A percentile compares a stretch with the other conserved stretches of the same genome.
These are phyloP conservation scores for Myzus persicae DNA, from an alignment of 1,140 invertebrate genomes.

Conservation along the genomic window DNA sequence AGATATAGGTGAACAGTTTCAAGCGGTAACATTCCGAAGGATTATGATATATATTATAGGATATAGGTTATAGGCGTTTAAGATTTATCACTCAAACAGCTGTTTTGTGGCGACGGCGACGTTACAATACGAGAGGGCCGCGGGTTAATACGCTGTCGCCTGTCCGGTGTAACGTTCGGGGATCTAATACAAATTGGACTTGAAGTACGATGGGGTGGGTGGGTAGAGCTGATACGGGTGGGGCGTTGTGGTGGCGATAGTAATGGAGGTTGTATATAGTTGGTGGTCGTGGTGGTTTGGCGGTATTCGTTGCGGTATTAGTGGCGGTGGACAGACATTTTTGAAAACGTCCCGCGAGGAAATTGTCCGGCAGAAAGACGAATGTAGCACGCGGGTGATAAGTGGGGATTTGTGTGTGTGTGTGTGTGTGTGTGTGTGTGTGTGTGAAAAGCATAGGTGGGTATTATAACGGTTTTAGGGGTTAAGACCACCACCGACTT, in stretches of 20 bases:
- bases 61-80: too few species aligned
- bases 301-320: neutral
- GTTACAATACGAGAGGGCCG: too few species aligned
- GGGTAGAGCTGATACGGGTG: too few species aligned
- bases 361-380: neutral
- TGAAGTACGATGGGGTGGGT: neutral
- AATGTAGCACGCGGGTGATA: neutral
- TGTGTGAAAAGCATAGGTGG: too few species aligned
- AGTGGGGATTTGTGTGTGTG: neutral
- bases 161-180: neutral
- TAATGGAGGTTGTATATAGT: neutral
- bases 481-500: neutral
- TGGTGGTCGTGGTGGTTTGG: neutral
- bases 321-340: neutral
- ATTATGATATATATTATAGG: neutral
- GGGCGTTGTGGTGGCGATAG: neutral
- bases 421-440: too few species aligned
- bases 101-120: too few species aligned
- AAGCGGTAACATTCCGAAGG: neutral
- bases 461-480: constrained; percentile 1
- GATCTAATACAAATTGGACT: neutral
- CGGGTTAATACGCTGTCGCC: too few species aligned
- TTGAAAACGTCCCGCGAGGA: neutral
- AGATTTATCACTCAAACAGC: neutral
- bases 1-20: neutral